Evolutionary conservation across 2,888 invertebrate genomes (phyloP), one percentile per base, ranked within the genome.

Genomic region (Coenonympha glycerion): DNA sequence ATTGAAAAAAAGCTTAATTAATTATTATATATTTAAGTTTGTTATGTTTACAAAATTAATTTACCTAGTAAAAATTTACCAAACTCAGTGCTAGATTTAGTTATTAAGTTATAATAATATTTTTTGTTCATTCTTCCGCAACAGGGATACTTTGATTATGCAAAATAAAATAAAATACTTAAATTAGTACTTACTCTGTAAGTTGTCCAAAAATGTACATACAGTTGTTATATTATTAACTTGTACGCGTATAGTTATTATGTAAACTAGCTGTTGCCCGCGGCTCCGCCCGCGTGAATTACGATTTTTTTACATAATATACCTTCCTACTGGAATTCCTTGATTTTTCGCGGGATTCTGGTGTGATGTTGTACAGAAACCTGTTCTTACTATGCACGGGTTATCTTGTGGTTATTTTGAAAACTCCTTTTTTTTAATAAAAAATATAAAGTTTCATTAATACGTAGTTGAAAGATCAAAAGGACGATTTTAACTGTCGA

Each of bases 171-270:
- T 8, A 46, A n/a, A 9, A 3, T 15, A 26, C 26, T 15, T 33
- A 16, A 9, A 22, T 4, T 6, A 13, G 6, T 22, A 22, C 5
- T 37, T 39, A 9, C 8, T 24, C 5, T 13, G 47, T 31, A 39
- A 21, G 41, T 19, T 26, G 26, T 46, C 49, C 41, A 46, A 53
- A 53, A 49, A 46, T 53, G 53, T 53, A 49, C 42, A 48, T 51
- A 31, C 31, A 21, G 11, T 45, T 19, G 30, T 37, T 52, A n/a
- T n/a, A 21, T 33, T 34, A 21, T 31, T 31, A 55, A 39, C 34
- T 52, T 54, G 52, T 52, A 58, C 47, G 47, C 49, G 42, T 60
- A 60, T 55, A 53, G 59, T 65, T 55, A 53, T 59, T 65, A 69
- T 80, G 79, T 81, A 79, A 74, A n/a, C n/a, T n/a, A n/a, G n/a